These are phyloP conservation scores for Lasioglossum figueresi DNA, from an alignment of 2,888 invertebrate species.

Conservation along the genomic window DNA sequence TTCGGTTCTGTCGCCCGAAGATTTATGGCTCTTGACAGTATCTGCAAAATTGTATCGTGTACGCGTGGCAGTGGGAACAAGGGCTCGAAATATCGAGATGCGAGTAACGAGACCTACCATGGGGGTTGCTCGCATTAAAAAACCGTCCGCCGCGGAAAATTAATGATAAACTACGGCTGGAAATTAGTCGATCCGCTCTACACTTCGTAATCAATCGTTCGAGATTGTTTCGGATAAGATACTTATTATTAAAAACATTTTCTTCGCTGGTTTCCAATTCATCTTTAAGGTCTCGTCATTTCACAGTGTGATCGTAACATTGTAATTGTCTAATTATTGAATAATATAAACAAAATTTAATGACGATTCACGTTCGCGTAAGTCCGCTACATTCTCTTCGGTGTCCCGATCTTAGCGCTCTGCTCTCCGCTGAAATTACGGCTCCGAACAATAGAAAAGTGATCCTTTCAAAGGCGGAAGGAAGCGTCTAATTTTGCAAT, in stretches of 20 bases:
- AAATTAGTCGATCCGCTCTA: not conserved
- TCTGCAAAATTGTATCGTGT: not conserved
- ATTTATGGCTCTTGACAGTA: slow-evolving; percentile 29
- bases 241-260: not conserved
- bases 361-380: not conserved
- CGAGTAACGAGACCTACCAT: not conserved
- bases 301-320: too few species aligned
- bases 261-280: too few species aligned
- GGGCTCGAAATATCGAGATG: not conserved
- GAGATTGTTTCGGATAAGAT: not conserved
- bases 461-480: not conserved
- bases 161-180: not conserved
- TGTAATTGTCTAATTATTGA: too few species aligned
- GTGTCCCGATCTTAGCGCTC: not conserved
- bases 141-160: not conserved
- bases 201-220: not conserved
- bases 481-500: not conserved
- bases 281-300: too few species aligned
- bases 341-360: too few species aligned
- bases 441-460: not conserved
- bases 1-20: not conserved
- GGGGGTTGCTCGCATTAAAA: not conserved
- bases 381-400: not conserved
- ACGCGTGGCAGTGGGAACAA: not conserved
- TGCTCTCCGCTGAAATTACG: not conserved